Conservation (phyloP, 2,888 invertebrate genomes). For the Plebejus argus region DNA sequence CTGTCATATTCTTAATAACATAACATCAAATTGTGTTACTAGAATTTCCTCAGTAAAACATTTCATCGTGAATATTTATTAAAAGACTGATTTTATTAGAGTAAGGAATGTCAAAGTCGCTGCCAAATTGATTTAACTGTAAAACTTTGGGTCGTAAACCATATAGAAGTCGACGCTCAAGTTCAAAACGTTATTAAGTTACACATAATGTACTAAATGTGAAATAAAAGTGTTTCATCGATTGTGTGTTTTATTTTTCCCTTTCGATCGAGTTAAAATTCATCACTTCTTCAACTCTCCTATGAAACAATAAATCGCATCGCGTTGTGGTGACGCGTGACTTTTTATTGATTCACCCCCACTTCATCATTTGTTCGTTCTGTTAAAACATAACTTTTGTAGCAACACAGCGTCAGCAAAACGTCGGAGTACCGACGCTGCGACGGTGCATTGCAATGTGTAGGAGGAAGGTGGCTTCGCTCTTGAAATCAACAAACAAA, state of each 20-base stretch:
- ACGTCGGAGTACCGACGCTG: too few species aligned
- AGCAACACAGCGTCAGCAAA: too few species aligned
- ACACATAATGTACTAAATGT: slow-evolving; percentile 16
- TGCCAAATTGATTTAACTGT: slow-evolving; percentile 42
- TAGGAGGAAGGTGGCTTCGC: too few species aligned
- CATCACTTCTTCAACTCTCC: too few species aligned
- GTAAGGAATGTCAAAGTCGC: slow-evolving; percentile 43
- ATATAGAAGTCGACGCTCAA: neutral
- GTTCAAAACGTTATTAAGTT: slow-evolving; percentile 9
- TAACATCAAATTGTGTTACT: neutral
- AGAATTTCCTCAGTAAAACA: neutral
- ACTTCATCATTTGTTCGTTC: too few species aligned
- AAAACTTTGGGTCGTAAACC: slow-evolving; percentile 31
- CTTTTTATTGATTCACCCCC: too few species aligned
- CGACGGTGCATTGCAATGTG: too few species aligned
- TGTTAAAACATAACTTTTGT: too few species aligned
- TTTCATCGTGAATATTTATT: slow-evolving; percentile 32
- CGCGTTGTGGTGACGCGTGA: too few species aligned
- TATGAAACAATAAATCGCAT: too few species aligned
- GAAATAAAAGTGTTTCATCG: slow-evolving; percentile 26
- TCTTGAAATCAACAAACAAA: too few species aligned
- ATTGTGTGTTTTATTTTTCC: neutral
- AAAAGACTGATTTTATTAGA: slow-evolving; percentile 41
- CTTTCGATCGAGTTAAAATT: neutral
- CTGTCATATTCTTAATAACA: neutral